Base-by-base conservation (phyloP, 2,113 vertebrate species). In the Grantiella picta region DNA sequence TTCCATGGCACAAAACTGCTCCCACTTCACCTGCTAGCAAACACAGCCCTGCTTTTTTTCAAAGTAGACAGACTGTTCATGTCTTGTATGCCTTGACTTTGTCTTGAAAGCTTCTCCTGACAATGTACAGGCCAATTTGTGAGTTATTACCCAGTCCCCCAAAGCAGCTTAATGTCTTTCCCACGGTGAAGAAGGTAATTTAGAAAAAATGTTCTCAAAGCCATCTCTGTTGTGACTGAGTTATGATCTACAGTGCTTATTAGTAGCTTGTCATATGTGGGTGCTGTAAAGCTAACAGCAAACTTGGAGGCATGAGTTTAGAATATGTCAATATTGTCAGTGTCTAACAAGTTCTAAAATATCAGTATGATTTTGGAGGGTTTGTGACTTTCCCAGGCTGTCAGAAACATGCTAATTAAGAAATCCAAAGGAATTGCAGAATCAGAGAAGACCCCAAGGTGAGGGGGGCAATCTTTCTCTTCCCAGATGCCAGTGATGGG, bases 21-120 rank as follows among this genome's bases (percentile, higher is more conserved):
- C 36, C 45, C 31, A 13, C 50, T 86, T 91, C 86, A 96, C 89
- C 82, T 95, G 77, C 82, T 93, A 47, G 61, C 36, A 86, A 92
- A 90, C 3, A 2, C 47, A 90, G 56, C 31, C 94, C 90, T 91
- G 91, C 2, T 40, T 61, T 64, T 71, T 77, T 65, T 91, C 18
- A 0, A 52, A 79, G 52, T 3, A 79, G 85, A 84, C 80, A 84
- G 60, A 29, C 47, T 79, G 61, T 90, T 95, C 79, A 60, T 71
- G 18, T 59, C 49, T 75, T 8, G 0, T 38, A 50, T 45, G n/a
- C 53, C 44, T 92, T 90, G 69, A 71, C 49, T 86, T 64, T 53
- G 40, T 60, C 88, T 90, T 47, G n/a, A 63, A 80, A 90, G 64
- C 11, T 86, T 70, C 72, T 73, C 56, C 90, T 95, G 92, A 88